Conservation (phyloP, 2,888 invertebrate species). For the Mythimna lalbum region DNA sequence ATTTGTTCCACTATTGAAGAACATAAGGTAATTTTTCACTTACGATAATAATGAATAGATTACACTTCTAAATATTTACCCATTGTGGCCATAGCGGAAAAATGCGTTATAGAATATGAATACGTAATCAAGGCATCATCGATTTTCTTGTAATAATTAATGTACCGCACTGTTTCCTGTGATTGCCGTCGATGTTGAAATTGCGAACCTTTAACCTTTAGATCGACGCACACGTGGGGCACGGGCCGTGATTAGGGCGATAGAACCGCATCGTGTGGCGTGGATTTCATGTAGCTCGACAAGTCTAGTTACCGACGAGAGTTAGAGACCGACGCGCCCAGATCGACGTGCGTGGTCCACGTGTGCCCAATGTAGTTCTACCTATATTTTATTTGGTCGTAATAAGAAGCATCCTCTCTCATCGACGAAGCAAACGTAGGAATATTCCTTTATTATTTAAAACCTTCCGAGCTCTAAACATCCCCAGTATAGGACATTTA, state of each 20-base stretch:
- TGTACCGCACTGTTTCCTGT: background rate
- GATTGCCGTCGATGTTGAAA: background rate
- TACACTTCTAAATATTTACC: background rate
- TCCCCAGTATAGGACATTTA: too few species aligned
- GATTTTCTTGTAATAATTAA: conserved; percentile 1
- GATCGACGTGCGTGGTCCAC: too few species aligned
- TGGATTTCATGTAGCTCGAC: too few species aligned
- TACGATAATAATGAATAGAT: background rate
- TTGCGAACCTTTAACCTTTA: background rate
- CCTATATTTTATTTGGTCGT: background rate
- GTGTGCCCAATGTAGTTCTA: too few species aligned
- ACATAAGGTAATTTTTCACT: background rate
- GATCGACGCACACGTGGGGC: too few species aligned
- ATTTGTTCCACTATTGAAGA: conserved; percentile 17
- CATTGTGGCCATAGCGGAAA: background rate
- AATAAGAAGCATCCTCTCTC: background rate
- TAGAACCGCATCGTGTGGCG: too few species aligned
- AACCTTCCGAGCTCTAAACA: too few species aligned
- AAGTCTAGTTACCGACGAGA: too few species aligned
- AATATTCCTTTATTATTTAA: conserved; percentile 1
- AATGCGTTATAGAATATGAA: background rate
- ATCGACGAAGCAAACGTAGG: background rate
- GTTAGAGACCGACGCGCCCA: too few species aligned
- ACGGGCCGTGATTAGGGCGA: too few species aligned
- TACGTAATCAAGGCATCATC: background rate